Evolutionary conservation across 2,888 invertebrate genomes (phyloP), one percentile per base, ranked within the genome.

Genomic region (Oligia fasciuncula): DNA sequence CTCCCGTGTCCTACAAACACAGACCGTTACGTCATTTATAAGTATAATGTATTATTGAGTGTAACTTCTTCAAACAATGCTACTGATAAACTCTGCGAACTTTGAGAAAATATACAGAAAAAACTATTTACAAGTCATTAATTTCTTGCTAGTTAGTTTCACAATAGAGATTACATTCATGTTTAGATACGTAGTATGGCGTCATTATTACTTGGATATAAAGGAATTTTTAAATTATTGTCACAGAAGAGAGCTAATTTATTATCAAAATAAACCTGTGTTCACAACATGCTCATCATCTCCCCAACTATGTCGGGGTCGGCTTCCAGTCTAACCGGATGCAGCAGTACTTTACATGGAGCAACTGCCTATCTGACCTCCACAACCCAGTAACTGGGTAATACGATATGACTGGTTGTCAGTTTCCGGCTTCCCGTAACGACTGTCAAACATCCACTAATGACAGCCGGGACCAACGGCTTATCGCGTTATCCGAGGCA

Each of bases 41-140:
- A 75, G 62, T 68, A 68, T 68, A 80, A 66, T 70, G 65, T 76
- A 75, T 63, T 73, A 66, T 68, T 69, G 65, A 70, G 66, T 77
- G 14, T 35, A 67, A 81, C 51, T 68, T 73, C 72, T 80, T 81
- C 51, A 85, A 88, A 83, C 83, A 77, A 82, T 73, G 62, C 70
- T 5, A 54, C 72, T 73, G 85, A 87, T 88, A 88, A 87, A 87
- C 86, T 87, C 43, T 43, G 65, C 35, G 87, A 87, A 76, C 87
- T 85, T 85, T 62, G 9, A 60, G 23, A n/a, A 51, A 73, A 73
- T 29, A 13, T 17, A 14, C 9, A 46, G 4, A 79, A 63, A 57
- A 19, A 51, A 46, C 9, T n/a, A n/a, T n/a, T 63, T 60, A 49
- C 17, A 67, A n/a, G 13, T 51, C 40, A 29, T 49, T 62, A 51